Percentiles rank a stretch among this genome's conserved stretches.
These are phyloP conservation scores for Alsophila aescularia DNA, from an alignment of 2,888 invertebrate species.

Conservation along the genomic window DNA sequence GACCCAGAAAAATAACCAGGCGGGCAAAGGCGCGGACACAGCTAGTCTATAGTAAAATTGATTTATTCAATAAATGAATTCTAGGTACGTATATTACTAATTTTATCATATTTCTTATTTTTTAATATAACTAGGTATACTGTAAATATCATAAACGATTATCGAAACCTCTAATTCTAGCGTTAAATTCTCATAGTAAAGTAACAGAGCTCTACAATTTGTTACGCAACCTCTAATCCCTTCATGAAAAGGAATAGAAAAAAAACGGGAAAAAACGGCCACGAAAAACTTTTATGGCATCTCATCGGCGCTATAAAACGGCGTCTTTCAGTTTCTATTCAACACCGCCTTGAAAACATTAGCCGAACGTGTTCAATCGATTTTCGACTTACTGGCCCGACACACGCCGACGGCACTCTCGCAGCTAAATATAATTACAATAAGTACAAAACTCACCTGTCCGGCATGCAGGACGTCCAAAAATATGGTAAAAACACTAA, in stretches of 20 bases:
- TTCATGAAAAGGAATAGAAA: constrained; percentile 33
- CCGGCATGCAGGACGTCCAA: constrained; percentile 84
- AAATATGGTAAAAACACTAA: constrained; percentile 85
- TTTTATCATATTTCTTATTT: no score
- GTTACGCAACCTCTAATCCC: constrained; percentile 63
- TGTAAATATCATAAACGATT: not conserved
- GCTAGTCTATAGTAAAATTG: no score
- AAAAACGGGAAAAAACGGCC: constrained; percentile 48
- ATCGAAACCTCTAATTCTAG: not conserved
- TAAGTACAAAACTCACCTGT: constrained; percentile 74
- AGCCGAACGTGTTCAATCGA: constrained; percentile 72
- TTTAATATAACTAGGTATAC: no score
- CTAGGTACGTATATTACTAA: no score
- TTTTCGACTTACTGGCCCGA: constrained; percentile 65
- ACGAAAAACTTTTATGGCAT: constrained; percentile 70
- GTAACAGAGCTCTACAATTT: constrained; percentile 13
- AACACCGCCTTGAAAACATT: constrained; percentile 78
- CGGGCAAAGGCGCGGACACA: no score
- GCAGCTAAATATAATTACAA: constrained; percentile 31
- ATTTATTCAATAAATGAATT: no score
- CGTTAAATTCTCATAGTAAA: not conserved
- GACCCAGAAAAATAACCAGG: no score
- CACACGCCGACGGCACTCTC: constrained; percentile 30
- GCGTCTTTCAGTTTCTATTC: constrained; percentile 70
- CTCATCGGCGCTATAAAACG: constrained; percentile 49